Conservation (phyloP, 64 coral and sea anemone genomes). For the Montipora foliosa region DNA sequence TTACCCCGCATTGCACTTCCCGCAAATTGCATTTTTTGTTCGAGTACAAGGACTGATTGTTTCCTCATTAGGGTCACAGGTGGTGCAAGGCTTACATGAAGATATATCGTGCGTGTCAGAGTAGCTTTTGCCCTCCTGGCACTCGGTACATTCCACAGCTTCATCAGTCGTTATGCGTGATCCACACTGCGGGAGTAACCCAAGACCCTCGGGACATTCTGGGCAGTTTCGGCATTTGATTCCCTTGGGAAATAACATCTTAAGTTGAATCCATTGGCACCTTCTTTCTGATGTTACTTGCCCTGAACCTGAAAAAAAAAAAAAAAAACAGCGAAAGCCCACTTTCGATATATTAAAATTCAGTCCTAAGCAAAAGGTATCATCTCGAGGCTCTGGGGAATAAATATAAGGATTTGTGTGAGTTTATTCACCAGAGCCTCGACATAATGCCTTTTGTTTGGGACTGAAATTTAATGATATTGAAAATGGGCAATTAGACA, state of each 20-base stretch:
- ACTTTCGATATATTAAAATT: too few relatives aligned
- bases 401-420: too few relatives aligned
- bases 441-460: too few relatives aligned
- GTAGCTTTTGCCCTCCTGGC: constrained; percentile 49
- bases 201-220: constrained; percentile 59
- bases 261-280: constrained; percentile 72
- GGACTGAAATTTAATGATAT: too few relatives aligned
- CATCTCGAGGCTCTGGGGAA: too few relatives aligned
- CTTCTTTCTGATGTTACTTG: not conserved
- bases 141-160: constrained; percentile 38
- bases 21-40: constrained; percentile 73
- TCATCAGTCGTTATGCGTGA: constrained; percentile 33
- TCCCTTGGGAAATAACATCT: not conserved
- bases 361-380: too few relatives aligned
- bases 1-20: constrained; percentile 86
- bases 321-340: too few relatives aligned
- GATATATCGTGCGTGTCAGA: constrained; percentile 62
- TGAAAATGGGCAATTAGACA: too few relatives aligned
- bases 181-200: constrained; percentile 76
- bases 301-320: not conserved
- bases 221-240: constrained; percentile 65
- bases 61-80: too few relatives aligned
- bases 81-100: too few relatives aligned
- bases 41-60: constrained; percentile 70
- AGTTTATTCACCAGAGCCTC: too few relatives aligned